A percentile compares a stretch with the other conserved stretches of the same genome.
Conservation (phyloP, 1,140 invertebrate species). For the Cotesia vestalis region DNA sequence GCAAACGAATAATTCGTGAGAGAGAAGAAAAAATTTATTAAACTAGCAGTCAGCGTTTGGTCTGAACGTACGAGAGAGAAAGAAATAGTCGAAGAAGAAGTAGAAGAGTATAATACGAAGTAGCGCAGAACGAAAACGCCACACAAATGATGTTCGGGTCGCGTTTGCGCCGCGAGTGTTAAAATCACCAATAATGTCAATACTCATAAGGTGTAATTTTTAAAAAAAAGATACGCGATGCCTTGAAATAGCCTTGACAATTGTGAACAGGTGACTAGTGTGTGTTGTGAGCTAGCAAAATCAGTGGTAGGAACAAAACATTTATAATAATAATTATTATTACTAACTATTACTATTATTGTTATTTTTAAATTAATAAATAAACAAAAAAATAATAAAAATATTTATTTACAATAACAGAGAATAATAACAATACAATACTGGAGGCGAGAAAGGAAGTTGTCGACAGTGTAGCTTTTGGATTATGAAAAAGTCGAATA, state of each 20-base stretch:
- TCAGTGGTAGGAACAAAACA: slow-evolving; percentile 25
- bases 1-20: background rate
- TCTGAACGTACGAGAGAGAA: background rate
- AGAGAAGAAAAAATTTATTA: too few relatives aligned
- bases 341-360: too few relatives aligned
- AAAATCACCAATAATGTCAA: slow-evolving; percentile 53
- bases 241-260: slow-evolving; percentile 35
- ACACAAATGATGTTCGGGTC: slow-evolving; percentile 33
- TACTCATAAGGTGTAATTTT: slow-evolving; percentile 43
- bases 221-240: slow-evolving; percentile 43
- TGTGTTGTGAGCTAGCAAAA: background rate
- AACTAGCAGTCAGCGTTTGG: background rate
- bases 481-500: slow-evolving; percentile 61
- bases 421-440: slow-evolving; percentile 3
- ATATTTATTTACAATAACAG: background rate
- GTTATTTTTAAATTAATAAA: slow-evolving; percentile 6
- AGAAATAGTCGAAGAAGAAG: background rate
- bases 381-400: slow-evolving; percentile 27
- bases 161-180: slow-evolving; percentile 49
- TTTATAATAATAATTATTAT: too few relatives aligned
- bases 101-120: background rate
- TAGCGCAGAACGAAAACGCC: slow-evolving; percentile 23
- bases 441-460: slow-evolving; percentile 21
- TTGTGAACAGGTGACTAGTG: slow-evolving; percentile 1
- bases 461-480: slow-evolving; percentile 20